Evolutionary conservation across 2,888 invertebrate genomes (phyloP).

Genomic region (Erannis defoliaria): DNA sequence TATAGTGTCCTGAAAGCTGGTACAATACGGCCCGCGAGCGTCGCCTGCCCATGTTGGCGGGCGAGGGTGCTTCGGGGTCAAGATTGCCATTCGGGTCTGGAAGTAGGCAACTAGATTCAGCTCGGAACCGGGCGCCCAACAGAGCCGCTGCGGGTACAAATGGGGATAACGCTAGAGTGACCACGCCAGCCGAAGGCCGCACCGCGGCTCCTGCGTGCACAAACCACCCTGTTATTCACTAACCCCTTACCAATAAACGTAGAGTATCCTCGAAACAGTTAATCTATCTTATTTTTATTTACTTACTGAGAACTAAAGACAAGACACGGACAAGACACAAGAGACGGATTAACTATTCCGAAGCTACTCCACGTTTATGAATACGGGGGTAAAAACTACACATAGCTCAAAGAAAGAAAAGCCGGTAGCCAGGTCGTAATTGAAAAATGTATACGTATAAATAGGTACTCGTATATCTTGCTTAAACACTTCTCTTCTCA

Average conservation of each 20-base stretch:
- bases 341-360: too few relatives aligned
- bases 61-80: slow-evolving; percentile 92
- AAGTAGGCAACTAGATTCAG: slow-evolving; percentile 93
- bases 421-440: slow-evolving; percentile 32
- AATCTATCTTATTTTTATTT: too few relatives aligned
- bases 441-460: too few relatives aligned
- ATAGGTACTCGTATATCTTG: too few relatives aligned
- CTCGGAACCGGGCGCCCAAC: slow-evolving; percentile 92
- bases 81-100: slow-evolving; percentile 94
- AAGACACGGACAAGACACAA: too few relatives aligned
- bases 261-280: too few relatives aligned
- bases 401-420: slow-evolving; percentile 28
- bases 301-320: too few relatives aligned
- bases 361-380: too few relatives aligned
- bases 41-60: slow-evolving; percentile 96
- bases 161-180: slow-evolving; percentile 88
- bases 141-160: slow-evolving; percentile 91
- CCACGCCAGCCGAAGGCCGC: slow-evolving; percentile 87
- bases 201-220: slow-evolving; percentile 86
- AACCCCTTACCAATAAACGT: too few relatives aligned
- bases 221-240: slow-evolving; percentile 82
- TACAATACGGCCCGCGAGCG: slow-evolving; percentile 98
- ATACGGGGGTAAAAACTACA: too few relatives aligned
- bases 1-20: slow-evolving; percentile 98
- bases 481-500: too few relatives aligned